These are phyloP conservation scores for Drosophila tropicalis DNA, from an alignment of 1,140 invertebrate species.

Conservation along the genomic window DNA sequence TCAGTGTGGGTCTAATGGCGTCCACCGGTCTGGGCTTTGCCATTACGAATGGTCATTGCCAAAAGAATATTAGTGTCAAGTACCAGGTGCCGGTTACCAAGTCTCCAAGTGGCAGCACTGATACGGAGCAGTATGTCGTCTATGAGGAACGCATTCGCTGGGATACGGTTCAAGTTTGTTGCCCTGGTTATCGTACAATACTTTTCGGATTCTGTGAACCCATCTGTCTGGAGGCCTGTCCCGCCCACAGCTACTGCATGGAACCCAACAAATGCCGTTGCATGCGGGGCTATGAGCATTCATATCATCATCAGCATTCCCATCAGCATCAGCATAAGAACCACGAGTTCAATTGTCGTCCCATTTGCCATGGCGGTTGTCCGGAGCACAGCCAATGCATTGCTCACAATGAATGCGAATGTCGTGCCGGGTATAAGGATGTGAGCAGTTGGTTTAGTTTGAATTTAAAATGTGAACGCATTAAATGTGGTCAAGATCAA, in stretches of 20 bases:
- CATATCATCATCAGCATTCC: slow-evolving; percentile 73
- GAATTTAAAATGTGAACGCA: slow-evolving; percentile 61
- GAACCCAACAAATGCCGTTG: slow-evolving; percentile 86
- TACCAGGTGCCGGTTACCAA: slow-evolving; percentile 71
- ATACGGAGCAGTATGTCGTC: slow-evolving; percentile 45
- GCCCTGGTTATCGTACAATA: slow-evolving; percentile 72
- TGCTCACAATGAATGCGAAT: slow-evolving; percentile 69
- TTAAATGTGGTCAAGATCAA: slow-evolving; percentile 69
- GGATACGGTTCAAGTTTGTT: slow-evolving; percentile 70
- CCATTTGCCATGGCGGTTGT: slow-evolving; percentile 70
- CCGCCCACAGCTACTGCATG: slow-evolving; percentile 85
- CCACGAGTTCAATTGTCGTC: slow-evolving; percentile 63
- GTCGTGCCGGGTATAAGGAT: slow-evolving; percentile 67
- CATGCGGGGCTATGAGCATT: slow-evolving; percentile 83
- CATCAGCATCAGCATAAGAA: slow-evolving; percentile 59
- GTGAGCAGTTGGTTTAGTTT: slow-evolving; percentile 69
- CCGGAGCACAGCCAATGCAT: slow-evolving; percentile 69
- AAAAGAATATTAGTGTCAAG: slow-evolving; percentile 75
- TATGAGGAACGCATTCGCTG: slow-evolving; percentile 71
- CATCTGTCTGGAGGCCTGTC: slow-evolving; percentile 61
- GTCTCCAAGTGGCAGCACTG: slow-evolving; percentile 16
- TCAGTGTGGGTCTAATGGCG: slow-evolving; percentile 23
- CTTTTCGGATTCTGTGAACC: slow-evolving; percentile 74
- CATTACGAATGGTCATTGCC: slow-evolving; percentile 71
- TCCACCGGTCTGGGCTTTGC: slow-evolving; percentile 32